These are phyloP conservation scores for Polyommatus icarus DNA, from an alignment of 2,888 invertebrate genomes.

Conservation along the genomic window DNA sequence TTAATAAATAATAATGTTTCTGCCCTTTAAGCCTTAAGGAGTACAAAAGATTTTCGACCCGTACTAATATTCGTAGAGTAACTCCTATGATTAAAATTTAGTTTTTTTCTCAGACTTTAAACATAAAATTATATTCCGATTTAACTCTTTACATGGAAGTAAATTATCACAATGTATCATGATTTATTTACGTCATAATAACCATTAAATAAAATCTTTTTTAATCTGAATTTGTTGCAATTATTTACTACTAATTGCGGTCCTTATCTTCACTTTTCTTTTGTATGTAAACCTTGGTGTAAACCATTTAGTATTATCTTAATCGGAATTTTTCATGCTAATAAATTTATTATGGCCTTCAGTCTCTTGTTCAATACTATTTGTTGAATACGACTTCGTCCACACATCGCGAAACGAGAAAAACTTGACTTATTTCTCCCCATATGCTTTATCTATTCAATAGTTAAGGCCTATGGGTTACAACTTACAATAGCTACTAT, in stretches of 20 bases:
- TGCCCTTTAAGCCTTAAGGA: too few species aligned
- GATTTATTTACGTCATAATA: not conserved
- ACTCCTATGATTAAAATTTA: too few species aligned
- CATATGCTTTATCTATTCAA: too few species aligned
- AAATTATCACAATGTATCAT: not conserved
- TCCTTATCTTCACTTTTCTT: not conserved
- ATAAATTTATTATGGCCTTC: constrained; percentile 7
- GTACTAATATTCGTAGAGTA: too few species aligned
- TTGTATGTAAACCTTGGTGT: constrained; percentile 17
- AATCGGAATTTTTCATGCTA: not conserved
- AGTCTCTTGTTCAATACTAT: not conserved
- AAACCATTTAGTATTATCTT: not conserved
- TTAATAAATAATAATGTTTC: too few species aligned
- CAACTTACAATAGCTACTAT: too few species aligned
- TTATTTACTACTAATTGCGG: not conserved
- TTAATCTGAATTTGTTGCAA: not conserved
- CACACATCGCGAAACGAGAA: too few species aligned
- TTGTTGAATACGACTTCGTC: not conserved
- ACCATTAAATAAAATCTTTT: not conserved
- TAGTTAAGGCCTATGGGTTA: too few species aligned
- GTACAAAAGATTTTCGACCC: too few species aligned
- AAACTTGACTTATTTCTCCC: too few species aligned
- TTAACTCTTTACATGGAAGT: not conserved
- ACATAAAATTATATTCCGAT: not conserved
- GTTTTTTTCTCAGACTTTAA: too few species aligned